Evolutionary conservation across 2,113 vertebrate species (phyloP).

Genomic region (Platichthys flesus): DNA sequence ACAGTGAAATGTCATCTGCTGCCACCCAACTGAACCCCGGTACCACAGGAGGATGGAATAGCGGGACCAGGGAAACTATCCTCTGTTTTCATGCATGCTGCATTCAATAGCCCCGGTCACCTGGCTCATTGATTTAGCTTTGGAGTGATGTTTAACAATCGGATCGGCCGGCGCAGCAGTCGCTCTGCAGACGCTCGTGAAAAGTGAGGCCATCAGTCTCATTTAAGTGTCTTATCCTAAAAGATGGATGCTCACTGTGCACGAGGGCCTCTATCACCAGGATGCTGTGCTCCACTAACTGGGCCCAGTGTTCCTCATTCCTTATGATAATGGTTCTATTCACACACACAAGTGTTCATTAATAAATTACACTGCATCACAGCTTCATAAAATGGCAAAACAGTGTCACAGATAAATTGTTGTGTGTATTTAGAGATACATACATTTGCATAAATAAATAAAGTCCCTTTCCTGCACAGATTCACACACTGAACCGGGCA

Average conservation of each 20-base stretch:
- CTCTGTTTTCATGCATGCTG: constrained; percentile 19
- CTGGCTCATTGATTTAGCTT: constrained; percentile 40
- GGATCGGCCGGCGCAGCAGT: constrained; percentile 28
- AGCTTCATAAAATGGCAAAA: neutral
- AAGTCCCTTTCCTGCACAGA: neutral
- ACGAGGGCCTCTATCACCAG: neutral
- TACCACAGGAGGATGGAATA: constrained; percentile 19
- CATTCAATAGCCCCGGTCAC: constrained; percentile 17
- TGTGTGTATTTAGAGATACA: neutral
- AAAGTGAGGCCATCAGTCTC: constrained; percentile 4
- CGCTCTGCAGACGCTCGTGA: neutral
- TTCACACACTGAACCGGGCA: neutral
- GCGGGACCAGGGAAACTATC: neutral
- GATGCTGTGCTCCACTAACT: neutral
- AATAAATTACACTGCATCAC: neutral
- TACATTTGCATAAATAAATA: constrained; percentile 2
- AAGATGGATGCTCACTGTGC: neutral
- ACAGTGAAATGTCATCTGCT: constrained; percentile 36
- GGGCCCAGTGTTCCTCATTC: neutral
- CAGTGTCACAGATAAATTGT: neutral
- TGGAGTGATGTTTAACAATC: constrained; percentile 44
- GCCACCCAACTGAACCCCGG: constrained; percentile 15
- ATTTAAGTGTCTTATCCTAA: neutral
- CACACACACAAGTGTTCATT: neutral
- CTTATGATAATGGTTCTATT: neutral